Evolutionary conservation across 2,888 invertebrate species (phyloP), one percentile per base, ranked within the genome.

Genomic region (Ophonus ardosiacus): DNA sequence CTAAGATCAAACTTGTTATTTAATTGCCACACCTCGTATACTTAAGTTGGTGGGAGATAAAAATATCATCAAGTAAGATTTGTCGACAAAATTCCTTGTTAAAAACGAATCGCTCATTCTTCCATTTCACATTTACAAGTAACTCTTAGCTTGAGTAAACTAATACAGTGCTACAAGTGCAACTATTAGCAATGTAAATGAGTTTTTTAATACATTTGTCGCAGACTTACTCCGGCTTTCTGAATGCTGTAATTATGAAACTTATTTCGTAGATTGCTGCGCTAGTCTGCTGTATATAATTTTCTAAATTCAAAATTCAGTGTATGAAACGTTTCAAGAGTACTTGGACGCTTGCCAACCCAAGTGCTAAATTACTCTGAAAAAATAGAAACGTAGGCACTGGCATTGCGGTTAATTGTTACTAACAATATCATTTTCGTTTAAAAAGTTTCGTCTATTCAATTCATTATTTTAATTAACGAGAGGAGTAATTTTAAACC

Each of bases 181-280:
- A 6, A 31, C 13, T 7, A 51, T 51, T 51, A 51, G 43, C 43
- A 51, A 10, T 51, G 43, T 51, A 51, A 13, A 51, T 51, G 43
- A 51, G 43, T 51, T 74, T 74, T 74, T 74, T 74, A 74, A 74
- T 74, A 74, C 71, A 43, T 74, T 74, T 74, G 71, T 74, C 71
- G 51, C 71, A 74, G 40, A 74, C 40, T 51, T 68, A 31, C 38
- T 15, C 7, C 8, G 13, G 21, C 43, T 13, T 17, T 74, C 40
- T 74, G 43, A 74, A 74, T 74, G 71, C 43, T 17, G 71, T 74
- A 74, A 74, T 74, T 74, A 74, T 74, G 43, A 40, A 74, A 74
- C 71, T 74, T 74, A 74, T 74, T 74, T 74, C 18, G 40, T 74
- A 74, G 71, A 74, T 74, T 40, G 40, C 68, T 40, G 40, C 17